These are phyloP conservation scores for Netelia melanura DNA, from an alignment of 2,888 invertebrate genomes.

Conservation along the genomic window DNA sequence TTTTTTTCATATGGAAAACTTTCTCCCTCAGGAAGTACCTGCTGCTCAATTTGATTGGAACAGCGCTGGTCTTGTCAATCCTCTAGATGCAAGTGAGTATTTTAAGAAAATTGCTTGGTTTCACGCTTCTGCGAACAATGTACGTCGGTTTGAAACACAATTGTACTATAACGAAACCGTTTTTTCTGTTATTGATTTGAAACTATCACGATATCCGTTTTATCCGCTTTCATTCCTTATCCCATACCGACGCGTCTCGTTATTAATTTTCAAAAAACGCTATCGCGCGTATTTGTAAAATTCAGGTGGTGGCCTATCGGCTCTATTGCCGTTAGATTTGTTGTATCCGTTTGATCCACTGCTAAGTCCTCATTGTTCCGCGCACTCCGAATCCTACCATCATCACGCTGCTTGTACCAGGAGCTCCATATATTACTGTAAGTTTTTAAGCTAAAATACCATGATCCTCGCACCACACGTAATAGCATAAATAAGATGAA, in stretches of 20 bases:
- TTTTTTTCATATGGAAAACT: not conserved
- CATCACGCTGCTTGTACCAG: slow-evolving; percentile 83
- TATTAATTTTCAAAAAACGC: slow-evolving; percentile 39
- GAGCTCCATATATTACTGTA: slow-evolving; percentile 83
- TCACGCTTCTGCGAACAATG: slow-evolving; percentile 29
- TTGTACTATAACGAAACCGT: slow-evolving; percentile 68
- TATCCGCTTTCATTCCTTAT: slow-evolving; percentile 47
- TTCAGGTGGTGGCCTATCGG: slow-evolving; percentile 84
- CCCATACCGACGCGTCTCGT: slow-evolving; percentile 25
- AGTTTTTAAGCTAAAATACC: slow-evolving; percentile 79
- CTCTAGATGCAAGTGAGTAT: slow-evolving; percentile 87
- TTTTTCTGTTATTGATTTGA: slow-evolving; percentile 74
- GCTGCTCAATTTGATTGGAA: slow-evolving; percentile 91
- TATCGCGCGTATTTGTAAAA: slow-evolving; percentile 11
- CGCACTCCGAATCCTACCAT: slow-evolving; percentile 84
- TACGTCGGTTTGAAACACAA: slow-evolving; percentile 53
- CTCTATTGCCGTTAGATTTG: slow-evolving; percentile 83
- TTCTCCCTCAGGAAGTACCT: slow-evolving; percentile 85
- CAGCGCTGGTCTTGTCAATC: slow-evolving; percentile 90
- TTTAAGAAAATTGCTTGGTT: not conserved
- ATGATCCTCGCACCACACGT: slow-evolving; percentile 62
- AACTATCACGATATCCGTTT: slow-evolving; percentile 62
- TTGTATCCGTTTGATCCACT: slow-evolving; percentile 84
- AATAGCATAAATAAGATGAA: not conserved
- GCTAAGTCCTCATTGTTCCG: slow-evolving; percentile 83